A percentile compares a stretch with the other conserved stretches of the same genome.
phyloP scores from a whole-genome alignment of 1,140 invertebrate genomes.

The Papilio xuthus region DNA sequence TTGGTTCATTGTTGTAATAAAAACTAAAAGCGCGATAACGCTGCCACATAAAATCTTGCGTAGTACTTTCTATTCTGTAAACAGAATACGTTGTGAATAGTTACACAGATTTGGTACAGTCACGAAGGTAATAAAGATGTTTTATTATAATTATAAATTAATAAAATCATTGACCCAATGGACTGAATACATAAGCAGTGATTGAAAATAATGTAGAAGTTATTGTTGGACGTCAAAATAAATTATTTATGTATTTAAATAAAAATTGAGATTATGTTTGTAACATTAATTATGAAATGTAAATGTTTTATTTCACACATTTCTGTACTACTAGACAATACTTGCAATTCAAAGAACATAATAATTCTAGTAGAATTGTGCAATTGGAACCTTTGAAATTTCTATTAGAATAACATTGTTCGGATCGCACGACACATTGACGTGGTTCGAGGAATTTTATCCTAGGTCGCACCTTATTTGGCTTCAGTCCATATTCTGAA shows the following conservation, averaged over 20 bases:
- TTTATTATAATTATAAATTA: not conserved
- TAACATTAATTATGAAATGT: too few species aligned
- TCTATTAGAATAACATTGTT: conserved; percentile 44
- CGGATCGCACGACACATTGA: conserved; percentile 46
- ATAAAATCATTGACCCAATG: not conserved
- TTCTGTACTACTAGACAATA: not conserved
- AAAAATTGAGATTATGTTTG: too few species aligned
- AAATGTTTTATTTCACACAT: too few species aligned
- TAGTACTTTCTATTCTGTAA: conserved; percentile 1
- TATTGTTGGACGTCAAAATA: not conserved
- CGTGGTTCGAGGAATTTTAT: conserved; percentile 61
- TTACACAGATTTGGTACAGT: conserved; percentile 8
- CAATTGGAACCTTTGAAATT: conserved; percentile 64
- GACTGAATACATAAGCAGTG: not conserved
- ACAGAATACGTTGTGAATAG: not conserved
- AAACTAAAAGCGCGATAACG: conserved; percentile 33
- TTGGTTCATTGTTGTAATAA: conserved; percentile 32
- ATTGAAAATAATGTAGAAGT: not conserved
- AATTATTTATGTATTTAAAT: not conserved
- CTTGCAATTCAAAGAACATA: not conserved
- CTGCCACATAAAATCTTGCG: conserved; percentile 16
- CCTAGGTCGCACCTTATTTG: conserved; percentile 57
- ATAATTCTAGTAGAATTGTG: conserved; percentile 55
- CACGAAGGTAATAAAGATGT: conserved; percentile 15
- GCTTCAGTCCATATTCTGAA: conserved; percentile 52